Evolutionary conservation across 2,888 invertebrate genomes (phyloP).

Genomic region (Beris morrisii): DNA sequence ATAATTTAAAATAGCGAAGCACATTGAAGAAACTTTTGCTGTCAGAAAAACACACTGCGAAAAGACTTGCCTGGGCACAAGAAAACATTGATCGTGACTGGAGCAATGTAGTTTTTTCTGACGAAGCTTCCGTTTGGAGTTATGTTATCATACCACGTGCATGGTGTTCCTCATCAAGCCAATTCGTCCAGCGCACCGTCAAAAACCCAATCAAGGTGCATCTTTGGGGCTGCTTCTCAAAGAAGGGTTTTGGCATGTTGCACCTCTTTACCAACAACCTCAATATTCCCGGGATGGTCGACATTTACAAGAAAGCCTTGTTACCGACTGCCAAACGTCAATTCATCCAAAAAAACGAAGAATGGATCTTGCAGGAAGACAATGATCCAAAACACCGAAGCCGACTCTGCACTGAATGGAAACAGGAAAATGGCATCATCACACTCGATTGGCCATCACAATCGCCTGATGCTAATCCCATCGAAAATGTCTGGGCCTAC

Average conservation of each 20-base stretch:
- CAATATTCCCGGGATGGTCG: neutral
- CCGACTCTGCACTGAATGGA: constrained; percentile 5
- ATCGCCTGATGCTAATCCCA: no score
- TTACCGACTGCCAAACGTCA: constrained; percentile 6
- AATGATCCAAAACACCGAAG: constrained; percentile 8
- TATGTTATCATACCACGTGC: no score
- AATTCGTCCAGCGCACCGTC: constrained; percentile 1
- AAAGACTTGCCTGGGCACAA: no score
- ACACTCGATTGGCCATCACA: no score
- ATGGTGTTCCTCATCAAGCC: no score
- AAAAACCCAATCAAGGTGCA: neutral
- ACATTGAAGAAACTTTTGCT: constrained; percentile 3
- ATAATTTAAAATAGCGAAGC: constrained; percentile 3
- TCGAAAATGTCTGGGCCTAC: no score
- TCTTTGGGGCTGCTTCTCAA: no score
- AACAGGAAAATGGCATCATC: constrained; percentile 1
- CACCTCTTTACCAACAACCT: constrained; percentile 5
- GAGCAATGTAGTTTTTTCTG: no score
- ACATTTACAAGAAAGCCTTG: constrained; percentile 1
- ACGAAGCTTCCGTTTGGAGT: no score
- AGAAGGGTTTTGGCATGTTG: constrained; percentile 1
- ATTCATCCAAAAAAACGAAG: constrained; percentile 6
- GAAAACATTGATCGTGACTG: no score
- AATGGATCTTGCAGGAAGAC: constrained; percentile 5
- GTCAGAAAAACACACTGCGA: no score